Evolutionary conservation across 2,797 vertebrate genomes (phyloP), one percentile per base, ranked within the genome.

Genomic region (Lepilemur septentrionalis): DNA sequence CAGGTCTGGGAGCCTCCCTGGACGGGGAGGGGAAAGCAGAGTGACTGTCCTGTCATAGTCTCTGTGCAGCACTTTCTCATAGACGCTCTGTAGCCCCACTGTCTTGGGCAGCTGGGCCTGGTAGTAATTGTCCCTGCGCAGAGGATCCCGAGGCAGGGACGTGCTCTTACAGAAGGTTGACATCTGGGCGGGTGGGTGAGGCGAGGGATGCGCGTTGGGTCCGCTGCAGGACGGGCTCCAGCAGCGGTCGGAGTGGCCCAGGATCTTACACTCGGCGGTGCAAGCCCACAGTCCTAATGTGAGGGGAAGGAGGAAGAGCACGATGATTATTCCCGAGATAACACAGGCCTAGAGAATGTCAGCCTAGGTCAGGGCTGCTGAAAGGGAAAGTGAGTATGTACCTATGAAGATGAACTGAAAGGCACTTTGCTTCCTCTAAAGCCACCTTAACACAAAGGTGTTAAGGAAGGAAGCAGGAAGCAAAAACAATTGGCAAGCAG

Each of bases 191-290:
- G 98, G 98, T 17, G 98, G 98, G n/a, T 98, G 99, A 9, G 98
- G 97, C 35, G 99, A 98, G 30, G 99, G 81, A 79, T 99, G 99
- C 0, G 98, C 98, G 86, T 99, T 99, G 97, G 99, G 98, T 82
- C 99, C 99, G 7, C 98, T 98, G 0, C 99, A 99, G 7, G 99
- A 99, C 0, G 99, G 99, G 97, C 99, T 99, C 99, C 99, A 99
- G 98, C 99, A 99, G 86, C 99, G 99, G 97, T 99, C 99, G 0
- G 99, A 99, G 97, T 99, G 99, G 63, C 99, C 99, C 95, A 99
- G 98, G 97, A 99, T 99, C 98, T 99, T 99, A 98, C 99, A 99
- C 97, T 99, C 99, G 0, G 99, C 99, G 0, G 99, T 99, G 95
- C 99, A 99, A 0, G 99, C 99, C 99, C 99, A 99, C 82, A 99